A percentile compares a stretch with the other conserved stretches of the same genome.
phyloP scores from a whole-genome alignment of 2,113 vertebrate species.

The Otolemur garnettii region DNA sequence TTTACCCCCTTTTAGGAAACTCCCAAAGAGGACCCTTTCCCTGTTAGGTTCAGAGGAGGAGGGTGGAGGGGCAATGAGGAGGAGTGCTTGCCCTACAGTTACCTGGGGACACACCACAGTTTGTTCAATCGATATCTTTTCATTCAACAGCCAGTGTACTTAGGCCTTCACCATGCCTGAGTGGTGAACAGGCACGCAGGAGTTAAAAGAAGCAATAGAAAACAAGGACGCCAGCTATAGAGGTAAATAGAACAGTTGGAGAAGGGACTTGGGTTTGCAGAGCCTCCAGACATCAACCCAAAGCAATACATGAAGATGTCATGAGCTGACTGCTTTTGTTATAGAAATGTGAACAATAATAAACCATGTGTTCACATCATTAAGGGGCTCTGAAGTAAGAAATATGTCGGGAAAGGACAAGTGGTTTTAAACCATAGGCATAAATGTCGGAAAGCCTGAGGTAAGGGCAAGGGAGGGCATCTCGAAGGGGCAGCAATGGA shows the following conservation, averaged over 20 bases:
- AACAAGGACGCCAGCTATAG: background rate
- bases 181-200: accelerated
- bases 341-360: background rate
- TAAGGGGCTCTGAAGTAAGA: background rate
- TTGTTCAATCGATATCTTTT: background rate
- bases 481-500: background rate
- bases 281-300: background rate
- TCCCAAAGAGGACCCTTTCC: background rate
- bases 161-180: background rate
- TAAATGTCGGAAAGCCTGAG: background rate
- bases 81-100: background rate
- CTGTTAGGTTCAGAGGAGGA: background rate
- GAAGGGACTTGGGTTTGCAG: background rate
- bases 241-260: background rate
- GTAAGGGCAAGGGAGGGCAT: background rate
- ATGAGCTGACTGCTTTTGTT: background rate
- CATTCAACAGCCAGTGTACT: background rate
- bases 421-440: background rate
- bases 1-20: background rate
- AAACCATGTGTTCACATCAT: background rate
- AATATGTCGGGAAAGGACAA: background rate
- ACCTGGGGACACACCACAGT: background rate
- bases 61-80: background rate
- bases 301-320: background rate
- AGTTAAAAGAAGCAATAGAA: background rate